Conservation (phyloP, 37 sponge, comb jelly and placozoan species). For the Geodia barretti region DNA sequence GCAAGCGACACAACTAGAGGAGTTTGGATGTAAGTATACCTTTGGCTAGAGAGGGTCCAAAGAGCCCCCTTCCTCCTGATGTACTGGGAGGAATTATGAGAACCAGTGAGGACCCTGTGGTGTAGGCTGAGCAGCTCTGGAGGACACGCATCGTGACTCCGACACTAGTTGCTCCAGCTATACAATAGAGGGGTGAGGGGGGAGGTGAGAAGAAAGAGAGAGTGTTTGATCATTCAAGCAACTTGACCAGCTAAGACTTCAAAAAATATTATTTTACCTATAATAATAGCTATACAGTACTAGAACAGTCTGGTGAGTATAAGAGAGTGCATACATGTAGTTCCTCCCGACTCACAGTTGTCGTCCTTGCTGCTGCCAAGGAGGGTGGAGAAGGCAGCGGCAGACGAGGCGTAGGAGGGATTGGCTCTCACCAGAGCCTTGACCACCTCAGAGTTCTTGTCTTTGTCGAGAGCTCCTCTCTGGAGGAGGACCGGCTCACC, state of each 20-base stretch:
- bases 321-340: background rate
- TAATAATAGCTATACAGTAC: background rate
- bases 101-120: constrained; percentile 76
- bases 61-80: constrained; percentile 39
- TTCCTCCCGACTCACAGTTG: constrained; percentile 28
- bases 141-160: constrained; percentile 61
- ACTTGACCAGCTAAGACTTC: no score
- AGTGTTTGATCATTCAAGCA: no score
- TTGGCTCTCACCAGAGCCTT: constrained; percentile 46
- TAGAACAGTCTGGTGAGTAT: background rate
- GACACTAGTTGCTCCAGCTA: constrained; percentile 59
- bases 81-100: constrained; percentile 50
- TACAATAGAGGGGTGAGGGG: background rate
- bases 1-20: background rate
- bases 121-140: constrained; percentile 55
- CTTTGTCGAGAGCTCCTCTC: constrained; percentile 25
- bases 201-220: constrained; percentile 26
- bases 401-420: constrained; percentile 29
- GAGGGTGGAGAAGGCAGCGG: constrained; percentile 33
- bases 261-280: no score
- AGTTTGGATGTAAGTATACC: no score
- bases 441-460: constrained; percentile 57
- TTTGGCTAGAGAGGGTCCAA: constrained; percentile 42
- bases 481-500: constrained; percentile 36
- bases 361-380: constrained; percentile 51